Evolutionary conservation across 2,888 invertebrate genomes (phyloP), one percentile per base, ranked within the genome.

Genomic region (Apantesis nais): DNA sequence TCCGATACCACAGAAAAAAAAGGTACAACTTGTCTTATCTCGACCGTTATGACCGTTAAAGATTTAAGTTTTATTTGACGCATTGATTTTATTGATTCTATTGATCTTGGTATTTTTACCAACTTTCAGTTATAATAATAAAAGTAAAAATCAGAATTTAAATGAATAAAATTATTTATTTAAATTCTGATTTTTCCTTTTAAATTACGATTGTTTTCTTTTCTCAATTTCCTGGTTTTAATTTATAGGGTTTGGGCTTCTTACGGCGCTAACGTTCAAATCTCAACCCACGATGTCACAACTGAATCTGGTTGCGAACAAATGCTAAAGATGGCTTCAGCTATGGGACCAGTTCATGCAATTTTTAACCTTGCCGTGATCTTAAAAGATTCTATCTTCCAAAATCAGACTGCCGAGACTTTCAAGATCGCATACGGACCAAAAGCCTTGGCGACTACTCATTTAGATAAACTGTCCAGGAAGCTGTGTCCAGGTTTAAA

Each of bases 291-390:
- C 19, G 97, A 99, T 87, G 96, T 97, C 12, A 96, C 97, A 0
- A 97, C 96, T 0, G 91, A 95, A 65, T 89, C 96, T 11, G 98
- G 98, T 0, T 98, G 98, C 73, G 95, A 95, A 68, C 86, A 93
- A n/a, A 95, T 99, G 77, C 86, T 99, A 0, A 92, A 95, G 66
- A 95, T 96, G 84, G 97, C 98, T 0, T 91, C 91, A 48, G 79
- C 94, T 0, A 87, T 97, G 78, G 98, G 97, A 0, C 96, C 96
- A 2, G 96, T 99, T n/a, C 97, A 97, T 37, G 98, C 97, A 31
- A 97, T 99, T 66, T 99, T 99, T 93, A 98, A 99, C 89, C 94
- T 99, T 75, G 99, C 99, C 8, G 98, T 98, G 83, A 96, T 97
- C 2, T 89, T 98, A 12, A 96, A 96, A 74, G 98, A 98, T 85